phyloP scores from a whole-genome alignment of 2,797 vertebrate genomes.

The Anisognathus igniventris region DNA sequence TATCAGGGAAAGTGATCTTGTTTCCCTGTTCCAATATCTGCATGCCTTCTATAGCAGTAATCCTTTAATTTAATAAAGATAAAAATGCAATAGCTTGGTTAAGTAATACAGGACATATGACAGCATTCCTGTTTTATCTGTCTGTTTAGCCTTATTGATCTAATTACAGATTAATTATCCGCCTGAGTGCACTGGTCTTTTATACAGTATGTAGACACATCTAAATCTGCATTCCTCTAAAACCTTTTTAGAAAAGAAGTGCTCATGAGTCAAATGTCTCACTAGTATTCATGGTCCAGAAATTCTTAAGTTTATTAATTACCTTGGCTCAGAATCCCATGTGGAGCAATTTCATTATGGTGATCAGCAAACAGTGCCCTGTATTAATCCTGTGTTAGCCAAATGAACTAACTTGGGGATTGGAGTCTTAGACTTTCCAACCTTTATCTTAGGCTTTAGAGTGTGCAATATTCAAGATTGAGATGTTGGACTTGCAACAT shows the following conservation, averaged over 20 bases:
- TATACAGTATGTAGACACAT: background rate
- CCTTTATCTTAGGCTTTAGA: background rate
- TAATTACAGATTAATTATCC: slow-evolving; percentile 45
- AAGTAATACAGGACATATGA: background rate
- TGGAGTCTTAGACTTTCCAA: background rate
- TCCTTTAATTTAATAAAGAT: slow-evolving; percentile 33
- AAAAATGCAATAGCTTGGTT: slow-evolving; percentile 8
- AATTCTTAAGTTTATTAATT: slow-evolving; percentile 44
- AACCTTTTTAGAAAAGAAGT: background rate
- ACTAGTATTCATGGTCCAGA: slow-evolving; percentile 10
- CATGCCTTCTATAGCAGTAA: background rate
- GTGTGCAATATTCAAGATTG: background rate
- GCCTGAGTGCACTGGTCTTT: background rate
- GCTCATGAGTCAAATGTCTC: background rate
- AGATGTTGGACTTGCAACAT: background rate
- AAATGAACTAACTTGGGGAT: background rate
- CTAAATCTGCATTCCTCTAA: slow-evolving; percentile 7
- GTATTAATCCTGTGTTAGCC: background rate
- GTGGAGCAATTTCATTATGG: background rate
- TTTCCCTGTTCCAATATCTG: background rate
- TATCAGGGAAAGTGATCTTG: background rate
- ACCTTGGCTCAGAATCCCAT: background rate
- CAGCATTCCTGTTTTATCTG: slow-evolving; percentile 12
- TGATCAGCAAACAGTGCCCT: background rate
- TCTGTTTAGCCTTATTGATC: slow-evolving; percentile 34